These are phyloP conservation scores for Etheostoma perlongum DNA, from an alignment of 2,797 vertebrate genomes.

Conservation along the genomic window DNA sequence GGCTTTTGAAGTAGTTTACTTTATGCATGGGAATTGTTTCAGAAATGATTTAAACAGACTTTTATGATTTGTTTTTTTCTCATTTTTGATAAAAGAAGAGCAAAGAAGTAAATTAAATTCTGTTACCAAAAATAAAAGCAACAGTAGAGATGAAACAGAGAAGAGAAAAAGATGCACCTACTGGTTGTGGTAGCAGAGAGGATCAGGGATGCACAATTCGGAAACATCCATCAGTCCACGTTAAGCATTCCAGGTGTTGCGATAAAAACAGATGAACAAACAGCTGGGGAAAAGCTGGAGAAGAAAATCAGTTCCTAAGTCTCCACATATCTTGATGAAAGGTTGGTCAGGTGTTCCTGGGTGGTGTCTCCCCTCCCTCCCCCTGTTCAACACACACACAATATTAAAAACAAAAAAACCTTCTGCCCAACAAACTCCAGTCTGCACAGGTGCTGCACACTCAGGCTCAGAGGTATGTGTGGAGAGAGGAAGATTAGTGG, in stretches of 20 bases:
- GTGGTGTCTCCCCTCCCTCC: slow-evolving; percentile 68
- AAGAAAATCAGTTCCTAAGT: slow-evolving; percentile 76
- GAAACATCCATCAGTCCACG: slow-evolving; percentile 95
- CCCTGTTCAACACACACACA: slow-evolving; percentile 55
- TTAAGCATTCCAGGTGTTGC: slow-evolving; percentile 90
- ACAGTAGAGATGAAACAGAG: not conserved
- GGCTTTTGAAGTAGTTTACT: slow-evolving; percentile 18
- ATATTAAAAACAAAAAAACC: slow-evolving; percentile 42
- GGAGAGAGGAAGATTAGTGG: slow-evolving; percentile 31
- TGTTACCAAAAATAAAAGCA: not conserved
- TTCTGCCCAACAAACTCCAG: slow-evolving; percentile 71
- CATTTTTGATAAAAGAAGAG: not conserved
- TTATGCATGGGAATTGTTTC: not conserved
- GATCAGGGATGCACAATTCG: slow-evolving; percentile 92
- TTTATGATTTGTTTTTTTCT: not conserved
- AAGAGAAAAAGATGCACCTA: slow-evolving; percentile 82
- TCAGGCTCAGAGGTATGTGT: slow-evolving; percentile 45
- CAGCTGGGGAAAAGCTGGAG: slow-evolving; percentile 57
- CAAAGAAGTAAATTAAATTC: not conserved
- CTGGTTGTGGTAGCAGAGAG: slow-evolving; percentile 95
- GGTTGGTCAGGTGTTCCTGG: slow-evolving; percentile 69
- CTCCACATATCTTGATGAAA: slow-evolving; percentile 78
- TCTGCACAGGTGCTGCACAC: slow-evolving; percentile 73
- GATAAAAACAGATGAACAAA: slow-evolving; percentile 60
- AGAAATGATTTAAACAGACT: not conserved